Evolutionary conservation across 2,888 invertebrate genomes (phyloP).

Genomic region (Chorisops tibialis): DNA sequence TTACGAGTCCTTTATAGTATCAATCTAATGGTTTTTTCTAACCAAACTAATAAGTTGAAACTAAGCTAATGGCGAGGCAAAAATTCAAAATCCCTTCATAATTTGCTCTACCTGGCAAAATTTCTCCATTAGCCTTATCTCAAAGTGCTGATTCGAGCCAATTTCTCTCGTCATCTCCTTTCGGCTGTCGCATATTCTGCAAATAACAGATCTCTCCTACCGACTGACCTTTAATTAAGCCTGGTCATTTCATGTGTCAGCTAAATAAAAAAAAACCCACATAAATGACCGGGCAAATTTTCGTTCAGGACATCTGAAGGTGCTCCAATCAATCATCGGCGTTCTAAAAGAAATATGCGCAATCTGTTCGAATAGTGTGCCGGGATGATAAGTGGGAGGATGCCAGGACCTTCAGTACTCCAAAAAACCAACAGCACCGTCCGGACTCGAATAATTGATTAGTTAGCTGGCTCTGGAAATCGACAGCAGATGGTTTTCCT

Average conservation of each 20-base stretch:
- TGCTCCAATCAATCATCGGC: conserved; percentile 16
- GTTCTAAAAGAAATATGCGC: background rate
- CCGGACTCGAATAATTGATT: conserved; percentile 22
- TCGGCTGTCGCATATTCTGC: conserved; percentile 9
- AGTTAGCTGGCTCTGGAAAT: conserved; percentile 20
- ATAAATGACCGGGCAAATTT: background rate
- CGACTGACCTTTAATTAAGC: too few species aligned
- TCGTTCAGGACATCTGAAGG: conserved; percentile 1
- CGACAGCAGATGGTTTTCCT: conserved; percentile 27
- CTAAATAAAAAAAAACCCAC: conserved; percentile 15
- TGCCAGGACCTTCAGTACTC: background rate
- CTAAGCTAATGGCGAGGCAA: too few species aligned
- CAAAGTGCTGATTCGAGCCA: too few species aligned
- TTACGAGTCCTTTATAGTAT: too few species aligned
- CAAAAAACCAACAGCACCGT: conserved; percentile 13
- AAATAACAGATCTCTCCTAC: background rate
- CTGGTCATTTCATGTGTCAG: conserved; percentile 6
- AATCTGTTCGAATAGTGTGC: conserved; percentile 1
- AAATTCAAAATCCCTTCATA: too few species aligned
- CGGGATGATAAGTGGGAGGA: conserved; percentile 15
- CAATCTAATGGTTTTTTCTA: too few species aligned
- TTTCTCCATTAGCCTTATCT: too few species aligned
- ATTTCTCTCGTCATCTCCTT: too few species aligned
- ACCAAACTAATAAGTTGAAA: too few species aligned
- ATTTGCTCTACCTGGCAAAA: too few species aligned